Evolutionary conservation across 2,888 invertebrate species (phyloP).

Genomic region (Diplazon laetatorius): DNA sequence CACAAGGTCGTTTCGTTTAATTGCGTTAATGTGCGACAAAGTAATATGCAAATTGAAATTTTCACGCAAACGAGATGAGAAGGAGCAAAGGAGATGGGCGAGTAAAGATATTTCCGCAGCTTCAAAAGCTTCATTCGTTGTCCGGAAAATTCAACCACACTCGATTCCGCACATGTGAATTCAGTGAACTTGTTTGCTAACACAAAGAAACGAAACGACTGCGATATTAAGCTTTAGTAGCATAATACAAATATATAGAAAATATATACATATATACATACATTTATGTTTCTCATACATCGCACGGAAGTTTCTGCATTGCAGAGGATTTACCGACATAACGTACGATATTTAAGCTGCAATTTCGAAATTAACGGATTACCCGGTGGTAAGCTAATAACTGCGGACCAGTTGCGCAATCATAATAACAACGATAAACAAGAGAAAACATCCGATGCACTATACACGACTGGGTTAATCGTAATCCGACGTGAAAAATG

Average conservation of each 20-base stretch:
- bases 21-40: neutral
- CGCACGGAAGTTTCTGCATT: neutral
- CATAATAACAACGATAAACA: too few species aligned
- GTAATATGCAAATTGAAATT: conserved; percentile 2
- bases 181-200: neutral
- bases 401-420: neutral
- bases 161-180: neutral
- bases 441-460: neutral
- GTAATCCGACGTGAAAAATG: neutral
- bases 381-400: neutral
- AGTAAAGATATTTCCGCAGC: neutral
- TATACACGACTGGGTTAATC: neutral
- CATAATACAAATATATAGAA: neutral
- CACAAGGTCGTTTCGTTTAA: neutral
- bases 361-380: neutral
- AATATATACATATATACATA: too few species aligned
- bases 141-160: neutral
- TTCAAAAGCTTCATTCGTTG: neutral
- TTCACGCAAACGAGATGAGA: neutral
- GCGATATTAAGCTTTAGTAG: neutral
- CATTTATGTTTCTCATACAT: neutral
- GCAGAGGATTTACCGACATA: neutral
- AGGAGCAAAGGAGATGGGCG: neutral
- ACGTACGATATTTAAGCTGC: neutral
- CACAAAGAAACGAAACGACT: neutral